A percentile compares a stretch with the other conserved stretches of the same genome.
These are phyloP conservation scores for Episyrphus balteatus DNA, from an alignment of 1,140 invertebrate genomes.

Conservation along the genomic window DNA sequence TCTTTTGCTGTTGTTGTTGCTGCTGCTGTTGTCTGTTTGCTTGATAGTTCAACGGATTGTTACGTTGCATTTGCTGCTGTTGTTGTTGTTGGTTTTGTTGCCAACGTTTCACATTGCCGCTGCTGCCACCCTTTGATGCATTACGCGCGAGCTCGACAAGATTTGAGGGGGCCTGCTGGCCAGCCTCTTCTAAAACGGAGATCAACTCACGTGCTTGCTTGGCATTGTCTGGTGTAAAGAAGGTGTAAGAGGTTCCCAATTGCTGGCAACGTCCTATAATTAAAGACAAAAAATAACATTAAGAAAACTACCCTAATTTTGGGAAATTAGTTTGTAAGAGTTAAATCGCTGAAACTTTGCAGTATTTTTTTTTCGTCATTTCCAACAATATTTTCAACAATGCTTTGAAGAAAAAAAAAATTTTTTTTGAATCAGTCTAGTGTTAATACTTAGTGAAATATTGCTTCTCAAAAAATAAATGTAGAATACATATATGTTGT, in stretches of 20 bases:
- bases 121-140: conserved; percentile 22
- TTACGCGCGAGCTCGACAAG: conserved; percentile 50
- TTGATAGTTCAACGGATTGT: conserved; percentile 31
- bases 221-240: conserved; percentile 85
- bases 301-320: no score
- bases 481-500: no score
- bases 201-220: conserved; percentile 85
- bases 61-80: conserved; percentile 24
- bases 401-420: no score
- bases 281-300: no score
- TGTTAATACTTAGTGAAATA: no score
- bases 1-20: conserved; percentile 13
- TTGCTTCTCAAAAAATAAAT: no score
- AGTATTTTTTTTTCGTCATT: no score
- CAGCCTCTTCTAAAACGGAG: conserved; percentile 81
- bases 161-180: conserved; percentile 72
- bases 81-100: conserved; percentile 10
- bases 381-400: no score
- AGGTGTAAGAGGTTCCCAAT: conserved; percentile 93
- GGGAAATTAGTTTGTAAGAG: no score
- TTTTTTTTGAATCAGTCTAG: no score
- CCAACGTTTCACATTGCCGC: conserved; percentile 26
- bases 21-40: conserved; percentile 9
- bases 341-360: no score
- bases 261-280: conserved; percentile 85